phyloP scores from a whole-genome alignment of 1,140 invertebrate genomes.

The Dolichoris vasculosae region DNA sequence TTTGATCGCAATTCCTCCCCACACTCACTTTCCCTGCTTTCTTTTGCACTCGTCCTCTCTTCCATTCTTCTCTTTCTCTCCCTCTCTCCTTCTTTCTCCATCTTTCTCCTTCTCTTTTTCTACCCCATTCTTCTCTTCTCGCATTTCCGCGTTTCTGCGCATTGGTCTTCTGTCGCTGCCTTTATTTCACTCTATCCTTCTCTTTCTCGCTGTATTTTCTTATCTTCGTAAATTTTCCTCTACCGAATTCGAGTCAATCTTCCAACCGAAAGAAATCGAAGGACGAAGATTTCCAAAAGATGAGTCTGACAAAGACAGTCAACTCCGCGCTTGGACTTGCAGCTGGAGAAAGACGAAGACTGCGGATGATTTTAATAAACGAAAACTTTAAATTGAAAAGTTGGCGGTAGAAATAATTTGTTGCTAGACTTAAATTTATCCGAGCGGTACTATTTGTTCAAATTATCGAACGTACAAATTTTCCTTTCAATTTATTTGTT shows the following conservation, averaged over 20 bases:
- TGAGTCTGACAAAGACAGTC: slow-evolving; percentile 54
- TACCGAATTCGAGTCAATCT: slow-evolving; percentile 36
- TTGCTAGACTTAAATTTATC: neutral
- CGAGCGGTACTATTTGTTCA: neutral
- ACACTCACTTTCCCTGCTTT: slow-evolving; percentile 36
- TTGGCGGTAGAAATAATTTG: slow-evolving; percentile 1
- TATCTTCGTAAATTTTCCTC: neutral
- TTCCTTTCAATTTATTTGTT: neutral
- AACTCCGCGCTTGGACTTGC: neutral
- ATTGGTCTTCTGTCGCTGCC: neutral
- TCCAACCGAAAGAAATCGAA: slow-evolving; percentile 28
- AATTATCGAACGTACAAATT: neutral
- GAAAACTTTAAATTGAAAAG: slow-evolving; percentile 48
- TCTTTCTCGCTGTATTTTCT: slow-evolving; percentile 41
- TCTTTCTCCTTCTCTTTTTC: neutral
- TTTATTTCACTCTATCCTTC: neutral
- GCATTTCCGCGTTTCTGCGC: neutral
- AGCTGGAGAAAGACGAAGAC: slow-evolving; percentile 28
- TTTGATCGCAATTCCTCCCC: slow-evolving; percentile 73
- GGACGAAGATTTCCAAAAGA: slow-evolving; percentile 39
- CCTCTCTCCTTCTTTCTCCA: neutral
- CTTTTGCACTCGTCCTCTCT: slow-evolving; percentile 25
- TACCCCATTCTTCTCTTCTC: neutral
- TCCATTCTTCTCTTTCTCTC: neutral
- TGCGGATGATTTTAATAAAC: slow-evolving; percentile 51